phyloP scores from a whole-genome alignment of 53 echinoderm and acorn worm genomes.

The Paracentrotus lividus region DNA sequence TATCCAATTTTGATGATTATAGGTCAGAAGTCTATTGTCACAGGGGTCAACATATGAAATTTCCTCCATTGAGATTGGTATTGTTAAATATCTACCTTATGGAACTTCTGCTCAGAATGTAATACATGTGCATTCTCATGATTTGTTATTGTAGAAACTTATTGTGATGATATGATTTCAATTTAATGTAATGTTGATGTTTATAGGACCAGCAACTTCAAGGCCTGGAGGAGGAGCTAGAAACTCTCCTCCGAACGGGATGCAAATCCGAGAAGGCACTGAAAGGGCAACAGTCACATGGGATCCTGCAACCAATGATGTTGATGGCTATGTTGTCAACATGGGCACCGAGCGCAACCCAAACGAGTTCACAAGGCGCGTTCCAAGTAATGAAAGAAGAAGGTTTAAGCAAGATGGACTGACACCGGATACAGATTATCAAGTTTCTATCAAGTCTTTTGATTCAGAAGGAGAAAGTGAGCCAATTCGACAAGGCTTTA shows the following conservation, averaged over 20 bases:
- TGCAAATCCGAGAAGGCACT: constrained; percentile 31
- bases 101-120: no score
- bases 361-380: constrained; percentile 20
- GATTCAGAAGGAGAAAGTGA: constrained; percentile 57
- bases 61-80: no score
- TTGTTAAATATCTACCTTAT: no score
- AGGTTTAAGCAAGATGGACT: not conserved
- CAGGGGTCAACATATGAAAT: no score
- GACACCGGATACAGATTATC: constrained; percentile 46
- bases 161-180: no score
- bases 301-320: constrained; percentile 31
- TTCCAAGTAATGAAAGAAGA: not conserved
- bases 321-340: constrained; percentile 29
- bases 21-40: no score
- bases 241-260: constrained; percentile 40
- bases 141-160: no score
- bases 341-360: constrained; percentile 44
- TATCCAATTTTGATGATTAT: no score
- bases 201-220: not conserved
- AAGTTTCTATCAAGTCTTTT: constrained; percentile 37
- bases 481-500: constrained; percentile 47
- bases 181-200: no score
- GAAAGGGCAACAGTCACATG: constrained; percentile 22
- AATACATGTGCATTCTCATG: no score
- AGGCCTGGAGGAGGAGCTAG: not conserved